phyloP scores from a whole-genome alignment of 2,113 vertebrate genomes.

The Chionodraco myersi region DNA sequence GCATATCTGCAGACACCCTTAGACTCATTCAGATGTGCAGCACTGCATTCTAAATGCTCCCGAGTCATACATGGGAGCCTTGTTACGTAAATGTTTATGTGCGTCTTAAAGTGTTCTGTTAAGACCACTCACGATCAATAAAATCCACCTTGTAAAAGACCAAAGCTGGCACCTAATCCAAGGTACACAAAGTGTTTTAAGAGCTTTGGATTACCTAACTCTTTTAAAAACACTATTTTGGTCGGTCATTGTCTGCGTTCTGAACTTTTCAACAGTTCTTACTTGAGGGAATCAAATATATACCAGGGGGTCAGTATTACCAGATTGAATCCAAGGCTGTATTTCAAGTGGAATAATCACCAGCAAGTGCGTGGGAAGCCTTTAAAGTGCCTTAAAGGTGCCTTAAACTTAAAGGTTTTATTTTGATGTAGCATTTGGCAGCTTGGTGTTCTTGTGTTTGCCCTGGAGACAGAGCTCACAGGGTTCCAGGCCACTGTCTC shows the following conservation, averaged over 20 bases:
- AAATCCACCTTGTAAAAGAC: constrained; percentile 76
- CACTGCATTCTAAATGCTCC: constrained; percentile 50
- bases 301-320: neutral
- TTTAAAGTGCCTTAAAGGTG: neutral
- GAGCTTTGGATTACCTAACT: constrained; percentile 3
- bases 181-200: constrained; percentile 24
- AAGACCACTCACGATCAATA: constrained; percentile 75
- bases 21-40: constrained; percentile 61
- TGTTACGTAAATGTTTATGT: constrained; percentile 79
- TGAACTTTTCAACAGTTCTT: constrained; percentile 23
- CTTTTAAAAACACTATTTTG: neutral
- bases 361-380: neutral
- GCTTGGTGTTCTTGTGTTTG: constrained; percentile 40
- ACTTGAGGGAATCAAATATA: neutral
- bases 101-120: constrained; percentile 73
- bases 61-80: constrained; percentile 48
- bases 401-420: constrained; percentile 35
- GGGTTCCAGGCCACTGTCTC: constrained; percentile 34
- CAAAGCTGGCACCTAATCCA: constrained; percentile 54
- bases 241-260: neutral
- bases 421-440: constrained; percentile 39
- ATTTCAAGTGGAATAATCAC: constrained; percentile 26
- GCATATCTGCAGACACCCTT: constrained; percentile 43
- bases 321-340: constrained; percentile 3
- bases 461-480: constrained; percentile 43